These are phyloP conservation scores for Scaptomyza parva DNA, from an alignment of 2,888 invertebrate species.

Conservation along the genomic window DNA sequence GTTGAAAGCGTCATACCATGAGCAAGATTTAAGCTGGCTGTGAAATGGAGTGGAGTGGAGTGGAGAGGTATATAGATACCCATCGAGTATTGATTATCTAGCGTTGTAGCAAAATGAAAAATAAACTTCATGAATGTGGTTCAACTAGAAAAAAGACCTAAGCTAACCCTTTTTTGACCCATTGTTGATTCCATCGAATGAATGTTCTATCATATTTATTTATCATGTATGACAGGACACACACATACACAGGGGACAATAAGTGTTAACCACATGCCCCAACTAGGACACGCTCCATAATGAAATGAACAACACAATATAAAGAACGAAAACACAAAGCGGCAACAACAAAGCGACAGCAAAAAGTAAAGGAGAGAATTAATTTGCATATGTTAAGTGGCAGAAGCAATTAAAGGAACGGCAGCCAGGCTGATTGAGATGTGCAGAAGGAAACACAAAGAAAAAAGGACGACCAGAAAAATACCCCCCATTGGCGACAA, in stretches of 20 bases:
- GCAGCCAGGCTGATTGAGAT: conserved; percentile 61
- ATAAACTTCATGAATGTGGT: conserved; percentile 41
- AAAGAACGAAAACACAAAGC: conserved; percentile 8
- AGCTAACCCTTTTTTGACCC: conserved; percentile 34
- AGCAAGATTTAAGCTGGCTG: conserved; percentile 5
- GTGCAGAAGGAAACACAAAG: conserved; percentile 48
- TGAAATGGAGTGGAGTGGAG: conserved; percentile 1
- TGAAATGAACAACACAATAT: conserved; percentile 20
- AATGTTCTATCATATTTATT: conserved; percentile 54
- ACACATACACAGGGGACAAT: conserved; percentile 22
- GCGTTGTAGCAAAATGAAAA: conserved; percentile 55
- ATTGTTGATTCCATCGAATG: conserved; percentile 27
- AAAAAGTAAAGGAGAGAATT: conserved; percentile 61
- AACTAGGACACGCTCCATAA: conserved; percentile 39
- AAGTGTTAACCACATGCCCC: conserved; percentile 28
- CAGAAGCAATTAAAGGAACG: conserved; percentile 73
- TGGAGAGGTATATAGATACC: conserved; percentile 18
- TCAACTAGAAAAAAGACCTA: conserved; percentile 36
- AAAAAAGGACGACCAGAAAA: not conserved
- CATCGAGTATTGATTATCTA: conserved; percentile 53
- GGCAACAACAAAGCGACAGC: conserved; percentile 2
- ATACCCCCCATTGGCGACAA: not conserved
- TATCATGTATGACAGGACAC: conserved; percentile 62
- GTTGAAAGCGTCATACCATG: conserved; percentile 40
- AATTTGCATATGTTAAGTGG: conserved; percentile 81